Percentiles rank a stretch among this genome's conserved stretches.
Conservation (phyloP, 2,888 invertebrate genomes). For the Harpagoxenus sublaevis region DNA sequence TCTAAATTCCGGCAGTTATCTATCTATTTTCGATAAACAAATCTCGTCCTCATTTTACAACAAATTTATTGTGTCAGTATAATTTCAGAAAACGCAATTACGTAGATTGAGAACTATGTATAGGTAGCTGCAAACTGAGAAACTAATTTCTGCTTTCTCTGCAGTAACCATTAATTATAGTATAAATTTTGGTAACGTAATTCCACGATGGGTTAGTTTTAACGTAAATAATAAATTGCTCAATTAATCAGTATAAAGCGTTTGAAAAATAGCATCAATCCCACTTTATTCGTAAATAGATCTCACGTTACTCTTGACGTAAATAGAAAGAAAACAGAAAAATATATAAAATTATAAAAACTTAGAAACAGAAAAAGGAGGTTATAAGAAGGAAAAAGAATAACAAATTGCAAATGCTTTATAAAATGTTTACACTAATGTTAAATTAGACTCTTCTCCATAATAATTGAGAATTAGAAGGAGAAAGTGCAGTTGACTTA, state of each 20-base stretch:
- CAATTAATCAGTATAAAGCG: neutral
- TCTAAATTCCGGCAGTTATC: neutral
- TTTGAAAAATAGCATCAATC: neutral
- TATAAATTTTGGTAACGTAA: neutral
- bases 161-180: neutral
- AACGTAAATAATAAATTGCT: neutral
- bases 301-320: neutral
- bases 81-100: slow-evolving; percentile 1
- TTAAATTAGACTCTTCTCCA: neutral
- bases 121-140: neutral
- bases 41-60: neutral
- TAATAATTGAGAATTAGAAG: neutral
- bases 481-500: neutral
- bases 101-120: neutral
- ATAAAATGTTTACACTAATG: neutral
- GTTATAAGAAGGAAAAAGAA: neutral
- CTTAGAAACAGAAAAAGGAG: too few relatives aligned
- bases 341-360: slow-evolving; percentile 2
- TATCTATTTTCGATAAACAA: slow-evolving; percentile 13
- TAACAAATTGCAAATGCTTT: neutral
- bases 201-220: neutral
- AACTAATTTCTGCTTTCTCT: neutral
- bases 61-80: neutral
- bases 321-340: neutral
- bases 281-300: neutral